Evolutionary conservation across 2,113 vertebrate species (phyloP).

Genomic region (Ictalurus punctatus): DNA sequence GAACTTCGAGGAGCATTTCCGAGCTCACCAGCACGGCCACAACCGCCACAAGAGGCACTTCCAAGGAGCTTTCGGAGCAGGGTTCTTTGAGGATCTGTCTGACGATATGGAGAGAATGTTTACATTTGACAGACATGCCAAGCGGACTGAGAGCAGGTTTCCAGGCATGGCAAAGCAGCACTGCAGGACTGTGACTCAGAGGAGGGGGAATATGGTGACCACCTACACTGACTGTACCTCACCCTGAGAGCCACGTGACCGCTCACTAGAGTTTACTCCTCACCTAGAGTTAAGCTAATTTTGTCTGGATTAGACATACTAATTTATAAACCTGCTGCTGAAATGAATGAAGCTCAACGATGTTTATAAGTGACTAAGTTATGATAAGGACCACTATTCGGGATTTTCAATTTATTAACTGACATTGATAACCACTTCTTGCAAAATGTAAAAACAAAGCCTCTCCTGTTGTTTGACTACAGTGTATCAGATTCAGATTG

Average conservation of each 20-base stretch:
- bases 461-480: no score
- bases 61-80: conserved; percentile 84
- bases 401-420: conserved; percentile 2
- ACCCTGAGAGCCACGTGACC: conserved; percentile 50
- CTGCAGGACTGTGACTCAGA: conserved; percentile 93
- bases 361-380: neutral
- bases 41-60: conserved; percentile 84
- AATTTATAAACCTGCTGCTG: conserved; percentile 46
- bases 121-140: conserved; percentile 80
- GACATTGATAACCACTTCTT: conserved; percentile 19
- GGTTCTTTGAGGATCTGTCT: conserved; percentile 88
- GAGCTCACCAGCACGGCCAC: conserved; percentile 78
- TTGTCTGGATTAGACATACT: conserved; percentile 27
- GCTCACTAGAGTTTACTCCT: neutral
- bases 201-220: conserved; percentile 96
- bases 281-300: conserved; percentile 27
- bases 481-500: neutral
- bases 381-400: neutral
- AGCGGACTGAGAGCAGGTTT: conserved; percentile 81
- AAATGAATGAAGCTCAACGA: conserved; percentile 28
- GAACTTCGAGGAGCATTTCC: conserved; percentile 88
- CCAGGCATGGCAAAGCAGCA: conserved; percentile 85
- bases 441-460: neutral
- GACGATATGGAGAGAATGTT: conserved; percentile 96
- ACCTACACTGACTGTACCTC: conserved; percentile 93